phyloP scores from a whole-genome alignment of 2,113 vertebrate genomes.

The Mastomys coucha region DNA sequence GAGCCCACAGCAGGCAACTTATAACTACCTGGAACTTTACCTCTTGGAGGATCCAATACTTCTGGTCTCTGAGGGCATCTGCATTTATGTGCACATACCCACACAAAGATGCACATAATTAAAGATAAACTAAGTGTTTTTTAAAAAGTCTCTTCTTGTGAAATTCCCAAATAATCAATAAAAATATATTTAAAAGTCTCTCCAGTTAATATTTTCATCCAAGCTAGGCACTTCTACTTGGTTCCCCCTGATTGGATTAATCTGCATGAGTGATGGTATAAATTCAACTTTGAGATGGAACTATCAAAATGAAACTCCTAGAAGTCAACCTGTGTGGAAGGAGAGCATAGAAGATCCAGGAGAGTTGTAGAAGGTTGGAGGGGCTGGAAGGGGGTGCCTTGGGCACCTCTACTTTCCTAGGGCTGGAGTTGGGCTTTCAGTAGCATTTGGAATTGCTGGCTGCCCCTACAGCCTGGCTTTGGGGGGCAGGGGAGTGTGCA shows the following conservation, averaged over 20 bases:
- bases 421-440: background rate
- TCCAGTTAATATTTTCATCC: background rate
- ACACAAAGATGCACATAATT: background rate
- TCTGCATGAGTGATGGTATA: rapidly evolving
- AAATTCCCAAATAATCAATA: background rate
- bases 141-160: background rate
- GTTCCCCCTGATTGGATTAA: background rate
- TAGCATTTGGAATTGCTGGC: rapidly evolving
- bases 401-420: background rate
- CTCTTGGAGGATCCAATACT: background rate
- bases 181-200: background rate
- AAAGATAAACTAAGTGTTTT: background rate
- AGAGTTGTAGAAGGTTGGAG: background rate
- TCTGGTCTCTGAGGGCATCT: background rate
- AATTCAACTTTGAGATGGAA: background rate
- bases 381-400: rapidly evolving
- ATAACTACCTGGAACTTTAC: background rate
- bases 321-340: background rate
- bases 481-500: background rate
- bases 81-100: background rate
- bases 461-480: rapidly evolving
- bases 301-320: background rate
- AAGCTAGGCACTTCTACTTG: background rate
- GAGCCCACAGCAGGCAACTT: background rate
- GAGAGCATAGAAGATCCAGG: background rate